phyloP scores from a whole-genome alignment of 2,113 vertebrate species.

The Micromys minutus region DNA sequence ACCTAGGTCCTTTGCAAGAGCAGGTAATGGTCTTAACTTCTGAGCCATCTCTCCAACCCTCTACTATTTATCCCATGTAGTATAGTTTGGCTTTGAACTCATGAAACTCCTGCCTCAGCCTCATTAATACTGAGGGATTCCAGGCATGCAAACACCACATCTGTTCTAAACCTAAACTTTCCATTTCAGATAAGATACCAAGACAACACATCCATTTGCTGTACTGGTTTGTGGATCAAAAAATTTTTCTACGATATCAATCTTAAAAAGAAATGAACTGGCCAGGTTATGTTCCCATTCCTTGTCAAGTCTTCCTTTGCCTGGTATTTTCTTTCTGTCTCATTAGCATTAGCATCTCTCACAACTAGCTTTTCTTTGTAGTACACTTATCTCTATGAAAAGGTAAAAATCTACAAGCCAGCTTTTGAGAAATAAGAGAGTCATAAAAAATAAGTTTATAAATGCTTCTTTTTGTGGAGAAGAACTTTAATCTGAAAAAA shows the following conservation, averaged over 20 bases:
- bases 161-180: not conserved
- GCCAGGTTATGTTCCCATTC: not conserved
- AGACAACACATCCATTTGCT: slow-evolving; percentile 4
- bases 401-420: not conserved
- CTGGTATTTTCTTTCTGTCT: not conserved
- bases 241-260: slow-evolving; percentile 27
- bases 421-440: not conserved
- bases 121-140: not conserved
- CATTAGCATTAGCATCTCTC: not conserved
- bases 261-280: not conserved
- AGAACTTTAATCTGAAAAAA: not conserved
- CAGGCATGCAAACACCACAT: not conserved
- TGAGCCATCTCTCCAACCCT: no score
- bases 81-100: not conserved
- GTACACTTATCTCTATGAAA: not conserved
- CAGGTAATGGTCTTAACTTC: not conserved
- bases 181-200: not conserved
- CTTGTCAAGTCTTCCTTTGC: not conserved
- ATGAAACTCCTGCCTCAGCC: not conserved
- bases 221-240: slow-evolving; percentile 43
- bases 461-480: not conserved
- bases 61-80: no score
- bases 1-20: not conserved
- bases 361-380: not conserved
- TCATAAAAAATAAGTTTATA: not conserved